A percentile compares a stretch with the other conserved stretches of the same genome.
Conservation (phyloP, 2,113 vertebrate species). For the Lichenostomus cassidix region DNA sequence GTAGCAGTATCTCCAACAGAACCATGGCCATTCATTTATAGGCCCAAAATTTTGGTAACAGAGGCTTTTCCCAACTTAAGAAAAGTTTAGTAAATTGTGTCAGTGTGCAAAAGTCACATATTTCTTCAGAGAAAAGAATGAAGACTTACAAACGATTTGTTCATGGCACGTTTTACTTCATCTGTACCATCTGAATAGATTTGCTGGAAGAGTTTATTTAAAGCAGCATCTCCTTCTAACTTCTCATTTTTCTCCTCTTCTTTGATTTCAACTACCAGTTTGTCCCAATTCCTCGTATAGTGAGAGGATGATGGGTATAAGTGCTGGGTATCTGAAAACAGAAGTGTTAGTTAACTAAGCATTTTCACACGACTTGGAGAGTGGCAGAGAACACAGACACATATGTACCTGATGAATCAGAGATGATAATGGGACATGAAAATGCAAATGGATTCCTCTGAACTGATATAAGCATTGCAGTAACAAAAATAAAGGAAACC, state of each 20-base stretch:
- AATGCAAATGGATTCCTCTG: background rate
- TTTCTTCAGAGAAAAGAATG: background rate
- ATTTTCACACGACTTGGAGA: background rate
- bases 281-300: slow-evolving; percentile 91
- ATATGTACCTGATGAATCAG: background rate
- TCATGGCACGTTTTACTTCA: slow-evolving; percentile 97
- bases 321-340: slow-evolving; percentile 75
- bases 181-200: slow-evolving; percentile 90
- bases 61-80: background rate
- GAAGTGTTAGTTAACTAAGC: background rate
- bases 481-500: background rate
- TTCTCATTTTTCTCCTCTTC: slow-evolving; percentile 97
- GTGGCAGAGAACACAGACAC: background rate
- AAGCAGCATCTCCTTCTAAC: slow-evolving; percentile 92
- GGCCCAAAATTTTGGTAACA: background rate
- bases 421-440: background rate
- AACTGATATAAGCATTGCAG: background rate
- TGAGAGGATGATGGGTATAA: slow-evolving; percentile 90
- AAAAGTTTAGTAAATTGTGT: background rate
- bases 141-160: slow-evolving; percentile 95
- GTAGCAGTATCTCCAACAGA: background rate
- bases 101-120: background rate
- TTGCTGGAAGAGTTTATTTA: slow-evolving; percentile 94
- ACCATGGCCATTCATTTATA: background rate
- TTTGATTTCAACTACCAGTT: slow-evolving; percentile 88